A percentile compares a stretch with the other conserved stretches of the same genome.
Conservation (phyloP, 2,113 vertebrate species). For the Lycaon pictus region DNA sequence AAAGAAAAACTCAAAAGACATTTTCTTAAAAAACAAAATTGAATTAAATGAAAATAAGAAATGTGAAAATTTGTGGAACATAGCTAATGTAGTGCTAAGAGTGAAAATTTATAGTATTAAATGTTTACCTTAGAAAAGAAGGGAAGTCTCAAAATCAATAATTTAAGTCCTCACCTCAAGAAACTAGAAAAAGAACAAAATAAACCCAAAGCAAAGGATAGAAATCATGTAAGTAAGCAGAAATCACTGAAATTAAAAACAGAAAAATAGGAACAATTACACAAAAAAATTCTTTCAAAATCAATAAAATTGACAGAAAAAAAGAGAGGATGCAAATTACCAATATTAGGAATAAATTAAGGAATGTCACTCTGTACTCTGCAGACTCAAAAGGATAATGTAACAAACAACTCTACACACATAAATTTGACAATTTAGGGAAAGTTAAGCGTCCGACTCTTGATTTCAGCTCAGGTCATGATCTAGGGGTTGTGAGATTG, state of each 20-base stretch:
- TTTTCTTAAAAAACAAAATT: not conserved
- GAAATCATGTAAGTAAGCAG: not conserved
- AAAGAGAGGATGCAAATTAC: not conserved
- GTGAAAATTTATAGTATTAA: constrained; percentile 1
- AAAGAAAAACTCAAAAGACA: not conserved
- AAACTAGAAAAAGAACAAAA: constrained; percentile 23
- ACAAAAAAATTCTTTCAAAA: not conserved
- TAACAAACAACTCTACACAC: not conserved
- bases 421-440: not conserved
- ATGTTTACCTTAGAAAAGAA: not conserved
- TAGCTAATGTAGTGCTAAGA: not conserved
- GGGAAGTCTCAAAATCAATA: not conserved
- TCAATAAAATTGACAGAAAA: not conserved
- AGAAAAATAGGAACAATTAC: constrained; percentile 2
- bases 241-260: not conserved
- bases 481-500: not conserved
- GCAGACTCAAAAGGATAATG: not conserved
- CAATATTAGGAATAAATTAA: not conserved
- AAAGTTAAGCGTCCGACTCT: not conserved
- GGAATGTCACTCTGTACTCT: not conserved
- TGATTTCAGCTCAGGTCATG: not conserved
- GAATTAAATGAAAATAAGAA: constrained; percentile 30
- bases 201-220: constrained; percentile 14
- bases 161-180: constrained; percentile 3
- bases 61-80: constrained; percentile 15